Evolutionary conservation across 1,140 invertebrate species (phyloP), one percentile per base, ranked within the genome.

Genomic region (Eupristina koningsbergeri): DNA sequence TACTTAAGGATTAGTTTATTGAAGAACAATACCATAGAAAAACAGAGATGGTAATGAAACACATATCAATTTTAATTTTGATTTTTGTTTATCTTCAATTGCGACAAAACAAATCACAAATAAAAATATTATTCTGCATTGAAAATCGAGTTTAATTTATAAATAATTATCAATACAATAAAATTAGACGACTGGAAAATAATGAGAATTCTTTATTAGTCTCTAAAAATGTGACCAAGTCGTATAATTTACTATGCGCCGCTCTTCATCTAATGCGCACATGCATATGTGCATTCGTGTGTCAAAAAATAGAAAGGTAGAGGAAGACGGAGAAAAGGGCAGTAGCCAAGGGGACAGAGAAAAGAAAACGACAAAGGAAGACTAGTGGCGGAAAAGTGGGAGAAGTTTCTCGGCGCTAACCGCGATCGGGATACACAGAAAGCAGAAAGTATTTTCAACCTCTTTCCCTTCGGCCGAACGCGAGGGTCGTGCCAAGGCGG

Each of bases 381-480:
- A 69, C 31, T 6, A 39, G n/a, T 11, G 9, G 41, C 0, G 9
- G 26, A 73, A 34, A 36, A 45, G 75, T 83, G 82, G 82, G 76
- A 47, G 82, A 83, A 69, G 75, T 75, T 75, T 79, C 82, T 73
- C 47, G 75, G 17, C 75, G 75, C 39, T 50, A 22, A 73, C 17
- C n/a, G 41, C 50, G 50, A 75, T 73, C 47, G 75, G 73, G 63
- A 81, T 80, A 71, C 3, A 69, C 29, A 50, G n/a, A 63, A 82
- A 73, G 53, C 50, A 47, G 29, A 0, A 22, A 34, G 61, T 83
- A 83, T 84, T 84, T 84, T 80, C 83, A 80, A 84, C 67, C 77
- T 84, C 77, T 75, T 80, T 64, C 76, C 53, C 77, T 50, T n/a
- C 3, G 73, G 2, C n/a, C 36, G 17, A 36, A 41, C 31, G 76